These are phyloP conservation scores for Leptinotarsa juncta DNA, from an alignment of 2,888 invertebrate genomes.

Conservation along the genomic window DNA sequence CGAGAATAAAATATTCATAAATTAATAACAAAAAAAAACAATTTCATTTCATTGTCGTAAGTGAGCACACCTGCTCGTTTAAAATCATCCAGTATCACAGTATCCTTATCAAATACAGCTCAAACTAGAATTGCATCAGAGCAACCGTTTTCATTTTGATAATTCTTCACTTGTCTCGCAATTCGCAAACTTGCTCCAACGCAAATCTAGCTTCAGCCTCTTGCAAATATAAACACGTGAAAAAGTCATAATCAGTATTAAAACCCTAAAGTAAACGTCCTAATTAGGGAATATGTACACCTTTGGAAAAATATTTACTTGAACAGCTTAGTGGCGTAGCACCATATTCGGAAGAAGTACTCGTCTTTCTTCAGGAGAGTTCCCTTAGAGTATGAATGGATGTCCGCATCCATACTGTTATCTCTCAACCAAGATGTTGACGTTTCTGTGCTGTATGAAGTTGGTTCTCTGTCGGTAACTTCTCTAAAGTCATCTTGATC, in stretches of 20 bases:
- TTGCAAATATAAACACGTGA: constrained; percentile 35
- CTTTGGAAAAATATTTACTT: constrained; percentile 68
- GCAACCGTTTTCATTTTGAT: constrained; percentile 25
- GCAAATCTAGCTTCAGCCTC: constrained; percentile 38
- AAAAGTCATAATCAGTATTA: constrained; percentile 45
- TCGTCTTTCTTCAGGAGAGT: constrained; percentile 87
- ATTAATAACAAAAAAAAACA: constrained; percentile 31
- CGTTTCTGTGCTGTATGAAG: constrained; percentile 91
- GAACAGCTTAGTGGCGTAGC: constrained; percentile 85
- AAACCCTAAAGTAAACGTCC: constrained; percentile 43
- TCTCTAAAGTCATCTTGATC: constrained; percentile 75
- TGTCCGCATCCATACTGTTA: constrained; percentile 94
- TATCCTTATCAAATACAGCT: constrained; percentile 48
- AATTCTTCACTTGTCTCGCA: constrained; percentile 46
- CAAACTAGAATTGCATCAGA: constrained; percentile 42
- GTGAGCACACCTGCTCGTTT: constrained; percentile 41
- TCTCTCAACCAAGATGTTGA: constrained; percentile 94
- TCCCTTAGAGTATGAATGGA: constrained; percentile 88
- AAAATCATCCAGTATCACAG: constrained; percentile 55
- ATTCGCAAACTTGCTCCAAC: constrained; percentile 49
- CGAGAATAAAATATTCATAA: constrained; percentile 32
- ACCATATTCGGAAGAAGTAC: constrained; percentile 96
- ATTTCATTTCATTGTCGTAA: constrained; percentile 41
- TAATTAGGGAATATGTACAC: constrained; percentile 54
- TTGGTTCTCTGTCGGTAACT: constrained; percentile 77